These are phyloP conservation scores for Poeciliopsis turneri DNA, from an alignment of 2,797 vertebrate species.

Conservation along the genomic window DNA sequence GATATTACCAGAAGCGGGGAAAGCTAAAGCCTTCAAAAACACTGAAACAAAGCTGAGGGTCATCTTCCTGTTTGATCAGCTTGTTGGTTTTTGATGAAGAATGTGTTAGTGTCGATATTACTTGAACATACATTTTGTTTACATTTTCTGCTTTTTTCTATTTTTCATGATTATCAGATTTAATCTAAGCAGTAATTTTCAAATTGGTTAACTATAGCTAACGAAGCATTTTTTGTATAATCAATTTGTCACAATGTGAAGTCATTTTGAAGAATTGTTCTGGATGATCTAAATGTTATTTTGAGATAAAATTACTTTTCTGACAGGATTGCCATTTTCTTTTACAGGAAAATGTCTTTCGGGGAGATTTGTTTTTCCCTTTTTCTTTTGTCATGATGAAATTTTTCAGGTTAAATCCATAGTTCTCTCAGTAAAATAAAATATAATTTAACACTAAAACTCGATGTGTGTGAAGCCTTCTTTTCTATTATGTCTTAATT, in stretches of 20 bases:
- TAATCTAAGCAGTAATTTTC: background rate
- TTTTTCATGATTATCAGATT: background rate
- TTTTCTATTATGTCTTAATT: background rate
- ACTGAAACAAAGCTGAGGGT: background rate
- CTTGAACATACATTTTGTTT: background rate
- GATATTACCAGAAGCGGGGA: constrained; percentile 42
- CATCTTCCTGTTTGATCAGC: constrained; percentile 39
- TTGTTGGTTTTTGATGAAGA: background rate
- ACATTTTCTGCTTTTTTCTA: background rate
- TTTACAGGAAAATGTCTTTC: background rate
- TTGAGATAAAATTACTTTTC: background rate
- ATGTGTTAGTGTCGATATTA: background rate
- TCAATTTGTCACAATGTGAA: background rate
- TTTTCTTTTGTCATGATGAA: background rate
- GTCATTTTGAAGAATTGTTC: background rate
- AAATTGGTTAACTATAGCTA: background rate
- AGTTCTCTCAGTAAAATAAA: background rate
- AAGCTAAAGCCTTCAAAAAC: constrained; percentile 14
- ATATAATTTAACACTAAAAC: background rate
- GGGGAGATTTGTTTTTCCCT: background rate
- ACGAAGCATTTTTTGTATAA: background rate
- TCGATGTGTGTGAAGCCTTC: background rate
- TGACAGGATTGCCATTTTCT: background rate
- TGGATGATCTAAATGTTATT: background rate
- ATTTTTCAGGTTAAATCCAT: background rate